Evolutionary conservation across 2,113 vertebrate genomes (phyloP).

Genomic region (Turdus rufiventris): DNA sequence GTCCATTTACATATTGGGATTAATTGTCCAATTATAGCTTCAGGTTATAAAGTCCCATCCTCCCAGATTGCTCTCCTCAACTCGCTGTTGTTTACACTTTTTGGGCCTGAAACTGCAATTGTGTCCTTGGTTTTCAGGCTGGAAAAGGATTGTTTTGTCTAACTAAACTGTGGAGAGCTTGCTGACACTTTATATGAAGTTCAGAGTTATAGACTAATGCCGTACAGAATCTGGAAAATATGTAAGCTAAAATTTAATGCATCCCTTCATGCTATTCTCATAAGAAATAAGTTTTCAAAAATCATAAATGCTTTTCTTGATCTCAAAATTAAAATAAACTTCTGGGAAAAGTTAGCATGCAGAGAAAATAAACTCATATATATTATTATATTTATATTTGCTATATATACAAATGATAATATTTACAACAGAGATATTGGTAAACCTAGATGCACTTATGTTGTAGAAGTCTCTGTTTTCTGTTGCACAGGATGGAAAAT

Average conservation of each 20-base stretch:
- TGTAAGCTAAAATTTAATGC: neutral
- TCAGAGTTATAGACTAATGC: neutral
- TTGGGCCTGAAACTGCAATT: rapidly evolving
- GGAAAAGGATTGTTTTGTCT: neutral
- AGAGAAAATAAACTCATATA: neutral
- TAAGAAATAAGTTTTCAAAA: neutral
- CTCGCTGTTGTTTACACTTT: rapidly evolving
- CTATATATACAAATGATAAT: neutral
- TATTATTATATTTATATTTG: neutral
- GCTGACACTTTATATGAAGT: neutral
- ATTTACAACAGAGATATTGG: neutral
- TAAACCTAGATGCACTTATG: neutral
- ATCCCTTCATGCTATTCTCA: neutral
- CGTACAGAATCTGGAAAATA: neutral
- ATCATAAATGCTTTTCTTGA: neutral
- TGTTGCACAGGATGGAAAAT: neutral
- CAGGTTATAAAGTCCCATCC: neutral
- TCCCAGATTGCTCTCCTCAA: neutral
- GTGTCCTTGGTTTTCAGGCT: neutral
- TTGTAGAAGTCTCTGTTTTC: neutral
- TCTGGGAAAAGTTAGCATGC: neutral
- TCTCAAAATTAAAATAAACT: neutral
- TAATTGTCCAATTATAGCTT: neutral
- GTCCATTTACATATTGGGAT: neutral
- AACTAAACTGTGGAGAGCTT: neutral